Evolutionary conservation across 2,113 vertebrate species (phyloP).

Genomic region (Plotosus lineatus): DNA sequence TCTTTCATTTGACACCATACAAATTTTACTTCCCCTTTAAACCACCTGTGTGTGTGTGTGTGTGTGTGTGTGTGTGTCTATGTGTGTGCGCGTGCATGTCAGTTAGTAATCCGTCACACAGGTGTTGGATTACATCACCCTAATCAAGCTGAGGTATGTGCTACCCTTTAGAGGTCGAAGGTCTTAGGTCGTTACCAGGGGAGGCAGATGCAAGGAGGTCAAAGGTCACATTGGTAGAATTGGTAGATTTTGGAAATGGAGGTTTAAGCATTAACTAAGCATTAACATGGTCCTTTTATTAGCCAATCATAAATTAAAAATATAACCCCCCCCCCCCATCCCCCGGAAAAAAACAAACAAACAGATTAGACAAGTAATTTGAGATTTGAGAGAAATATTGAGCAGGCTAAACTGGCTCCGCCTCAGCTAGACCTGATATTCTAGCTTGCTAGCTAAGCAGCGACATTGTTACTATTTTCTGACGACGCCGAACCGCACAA

Average conservation of each 20-base stretch:
- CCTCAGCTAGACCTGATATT: no score
- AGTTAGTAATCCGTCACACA: slow-evolving; percentile 1
- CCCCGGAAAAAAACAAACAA: no score
- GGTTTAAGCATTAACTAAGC: slow-evolving; percentile 1
- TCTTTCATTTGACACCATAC: neutral
- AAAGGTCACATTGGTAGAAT: slow-evolving; percentile 6
- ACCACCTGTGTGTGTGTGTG: slow-evolving; percentile 14
- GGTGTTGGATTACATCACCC: slow-evolving; percentile 33
- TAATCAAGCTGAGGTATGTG: slow-evolving; percentile 37
- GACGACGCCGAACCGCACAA: no score
- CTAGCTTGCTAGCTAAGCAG: no score
- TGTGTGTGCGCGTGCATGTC: neutral
- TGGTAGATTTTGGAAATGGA: neutral
- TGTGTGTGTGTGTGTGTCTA: slow-evolving; percentile 16
- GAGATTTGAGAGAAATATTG: no score
- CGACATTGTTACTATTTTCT: no score
- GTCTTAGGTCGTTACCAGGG: slow-evolving; percentile 3
- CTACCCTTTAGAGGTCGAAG: slow-evolving; percentile 22
- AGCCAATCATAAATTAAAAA: no score
- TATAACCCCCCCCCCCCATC: no score
- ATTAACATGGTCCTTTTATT: no score
- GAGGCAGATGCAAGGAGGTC: slow-evolving; percentile 19
- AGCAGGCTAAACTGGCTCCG: no score
- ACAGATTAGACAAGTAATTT: no score
- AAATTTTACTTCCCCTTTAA: neutral